These are phyloP conservation scores for Coluber constrictor DNA, from an alignment of 2,797 vertebrate species.

Conservation along the genomic window DNA sequence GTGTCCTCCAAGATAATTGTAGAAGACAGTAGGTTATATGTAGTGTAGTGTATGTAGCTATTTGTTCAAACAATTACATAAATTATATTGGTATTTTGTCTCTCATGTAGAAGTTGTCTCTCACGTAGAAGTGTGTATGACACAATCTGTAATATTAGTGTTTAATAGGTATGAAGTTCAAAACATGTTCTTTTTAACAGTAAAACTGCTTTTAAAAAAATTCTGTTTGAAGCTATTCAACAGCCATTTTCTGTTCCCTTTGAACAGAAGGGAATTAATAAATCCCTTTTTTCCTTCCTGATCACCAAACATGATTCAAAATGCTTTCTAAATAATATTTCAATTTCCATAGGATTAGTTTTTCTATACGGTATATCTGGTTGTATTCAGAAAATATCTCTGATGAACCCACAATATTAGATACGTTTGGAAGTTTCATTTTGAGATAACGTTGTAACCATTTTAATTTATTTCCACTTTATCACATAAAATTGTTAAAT, in stretches of 20 bases:
- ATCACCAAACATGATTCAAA: not conserved
- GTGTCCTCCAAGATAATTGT: not conserved
- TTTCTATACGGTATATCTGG: not conserved
- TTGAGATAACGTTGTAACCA: not conserved
- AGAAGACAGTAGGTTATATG: not conserved
- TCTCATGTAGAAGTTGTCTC: not conserved
- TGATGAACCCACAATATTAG: not conserved
- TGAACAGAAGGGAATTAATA: not conserved
- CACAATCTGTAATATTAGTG: not conserved
- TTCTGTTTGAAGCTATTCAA: not conserved
- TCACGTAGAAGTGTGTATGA: not conserved
- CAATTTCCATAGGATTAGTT: not conserved
- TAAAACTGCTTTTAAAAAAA: not conserved
- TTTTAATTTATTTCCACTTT: not conserved
- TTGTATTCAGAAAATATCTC: not conserved
- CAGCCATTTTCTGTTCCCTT: not conserved
- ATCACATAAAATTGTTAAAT: not conserved
- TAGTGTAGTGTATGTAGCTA: not conserved
- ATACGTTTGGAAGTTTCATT: not conserved
- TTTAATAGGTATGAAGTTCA: not conserved
- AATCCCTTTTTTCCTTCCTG: not conserved
- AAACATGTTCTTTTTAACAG: not conserved
- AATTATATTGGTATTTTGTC: not conserved
- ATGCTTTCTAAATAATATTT: not conserved
- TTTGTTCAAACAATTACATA: not conserved